Percentiles rank a stretch among this genome's conserved stretches.
These are phyloP conservation scores for Bothrops jararaca DNA, from an alignment of 2,113 vertebrate species.

Conservation along the genomic window DNA sequence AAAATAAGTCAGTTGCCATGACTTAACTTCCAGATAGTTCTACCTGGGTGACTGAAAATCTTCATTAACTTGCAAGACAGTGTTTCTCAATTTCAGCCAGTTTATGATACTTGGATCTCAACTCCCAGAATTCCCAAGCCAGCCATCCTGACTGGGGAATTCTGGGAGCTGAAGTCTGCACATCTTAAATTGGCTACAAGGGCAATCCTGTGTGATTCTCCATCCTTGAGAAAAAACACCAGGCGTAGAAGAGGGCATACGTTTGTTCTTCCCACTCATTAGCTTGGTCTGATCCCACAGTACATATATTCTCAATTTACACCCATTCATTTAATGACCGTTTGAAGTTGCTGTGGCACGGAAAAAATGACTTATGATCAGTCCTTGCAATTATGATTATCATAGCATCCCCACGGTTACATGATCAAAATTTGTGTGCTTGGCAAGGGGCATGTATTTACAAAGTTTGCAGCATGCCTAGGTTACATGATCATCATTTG, in stretches of 20 bases:
- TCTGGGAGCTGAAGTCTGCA: background rate
- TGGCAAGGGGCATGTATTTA: background rate
- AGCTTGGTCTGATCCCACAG: background rate
- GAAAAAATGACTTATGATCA: background rate
- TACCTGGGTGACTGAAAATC: background rate
- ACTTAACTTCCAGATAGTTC: background rate
- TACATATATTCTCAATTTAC: background rate
- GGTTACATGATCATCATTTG: background rate
- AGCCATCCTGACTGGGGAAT: background rate
- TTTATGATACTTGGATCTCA: background rate
- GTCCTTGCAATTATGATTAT: background rate
- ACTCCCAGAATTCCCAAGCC: background rate
- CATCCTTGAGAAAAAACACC: background rate
- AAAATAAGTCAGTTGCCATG: background rate
- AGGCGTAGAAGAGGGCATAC: background rate
- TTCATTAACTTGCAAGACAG: background rate
- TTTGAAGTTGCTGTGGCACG: background rate
- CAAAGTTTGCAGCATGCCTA: background rate
- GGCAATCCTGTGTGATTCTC: background rate
- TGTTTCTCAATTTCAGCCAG: background rate
- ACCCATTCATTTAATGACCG: background rate
- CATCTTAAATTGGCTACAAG: background rate
- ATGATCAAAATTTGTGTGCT: background rate
- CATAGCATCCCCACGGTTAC: background rate
- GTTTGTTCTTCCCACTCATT: background rate